Evolutionary conservation across 2,888 invertebrate genomes (phyloP).

Genomic region (Temnothorax unifasciatus): DNA sequence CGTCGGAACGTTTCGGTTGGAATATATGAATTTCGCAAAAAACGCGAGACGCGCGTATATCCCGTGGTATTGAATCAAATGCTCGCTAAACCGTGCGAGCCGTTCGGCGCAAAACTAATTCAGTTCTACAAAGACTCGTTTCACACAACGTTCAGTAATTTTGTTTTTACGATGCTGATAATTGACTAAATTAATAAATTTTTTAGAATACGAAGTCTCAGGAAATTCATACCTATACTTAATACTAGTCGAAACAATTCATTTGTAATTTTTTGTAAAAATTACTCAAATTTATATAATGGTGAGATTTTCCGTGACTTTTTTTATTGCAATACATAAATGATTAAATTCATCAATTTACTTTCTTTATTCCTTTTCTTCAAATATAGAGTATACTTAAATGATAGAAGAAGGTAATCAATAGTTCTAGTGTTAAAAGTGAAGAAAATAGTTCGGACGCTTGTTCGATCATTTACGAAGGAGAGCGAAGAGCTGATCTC

Average conservation of each 20-base stretch:
- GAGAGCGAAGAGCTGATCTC: not conserved
- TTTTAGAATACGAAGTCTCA: not conserved
- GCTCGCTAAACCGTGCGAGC: not conserved
- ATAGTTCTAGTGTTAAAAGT: not conserved
- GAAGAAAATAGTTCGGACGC: not conserved
- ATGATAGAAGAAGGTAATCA: too few relatives aligned
- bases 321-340: not conserved
- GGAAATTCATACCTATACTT: not conserved
- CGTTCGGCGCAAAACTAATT: not conserved
- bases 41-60: not conserved
- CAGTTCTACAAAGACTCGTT: not conserved
- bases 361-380: not conserved
- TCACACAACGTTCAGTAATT: not conserved
- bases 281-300: not conserved
- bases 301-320: not conserved
- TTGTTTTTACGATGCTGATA: not conserved
- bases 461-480: not conserved
- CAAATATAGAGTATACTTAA: too few relatives aligned
- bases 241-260: not conserved
- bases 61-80: not conserved
- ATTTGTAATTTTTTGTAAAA: not conserved
- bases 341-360: not conserved
- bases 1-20: slow-evolving; percentile 4
- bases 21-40: slow-evolving; percentile 13
- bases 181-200: not conserved